Evolutionary conservation across 2,888 invertebrate species (phyloP), one percentile per base, ranked within the genome.

Genomic region (Lithodes maja): DNA sequence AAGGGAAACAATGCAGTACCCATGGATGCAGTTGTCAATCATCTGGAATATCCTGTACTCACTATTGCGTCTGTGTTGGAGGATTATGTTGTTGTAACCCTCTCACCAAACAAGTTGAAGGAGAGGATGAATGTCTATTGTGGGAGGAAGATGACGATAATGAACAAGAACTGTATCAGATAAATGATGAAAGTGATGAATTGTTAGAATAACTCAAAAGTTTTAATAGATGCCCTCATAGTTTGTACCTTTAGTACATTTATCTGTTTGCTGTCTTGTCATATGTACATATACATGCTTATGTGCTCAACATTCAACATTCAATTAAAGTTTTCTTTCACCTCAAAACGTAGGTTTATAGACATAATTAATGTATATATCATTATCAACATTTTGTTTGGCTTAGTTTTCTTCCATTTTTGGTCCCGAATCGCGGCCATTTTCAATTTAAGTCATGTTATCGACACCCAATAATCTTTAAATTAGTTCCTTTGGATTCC

Each of bases 51-150:
- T 61, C 12, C 12, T 61, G 61, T 12, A 61, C 61, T 0, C 1
- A 61, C 61, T 61, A 61, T 61, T 75, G 1, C 1, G 61, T 61
- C 61, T 61, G 61, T n/a, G 78, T 52, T 52, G 78, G 78, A 33
- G 78, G 78, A 78, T 12, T 78, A 12, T 7, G 15, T 78, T 78
- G 78, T 49, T 78, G 49, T 50, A 78, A 50, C 78, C 52, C 78
- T 78, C 52, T 78, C 49, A 78, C 78, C 33, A 52, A 78, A 50
- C 78, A 78, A n/a, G 33, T 49, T 78, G 78, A 78, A 78, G 78
- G 78, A n/a, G 50, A 78, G 78, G 52, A 78, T 78, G 78, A 50
- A n/a, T 33, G 17, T 33, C 7, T 15, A n/a, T 33, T 78, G 15
- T 49, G 78, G 49, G 78, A 78, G 33, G 78, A 78, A 15, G 78